phyloP scores from a whole-genome alignment of 2,797 vertebrate species.

The Champsocephalus gunnari region DNA sequence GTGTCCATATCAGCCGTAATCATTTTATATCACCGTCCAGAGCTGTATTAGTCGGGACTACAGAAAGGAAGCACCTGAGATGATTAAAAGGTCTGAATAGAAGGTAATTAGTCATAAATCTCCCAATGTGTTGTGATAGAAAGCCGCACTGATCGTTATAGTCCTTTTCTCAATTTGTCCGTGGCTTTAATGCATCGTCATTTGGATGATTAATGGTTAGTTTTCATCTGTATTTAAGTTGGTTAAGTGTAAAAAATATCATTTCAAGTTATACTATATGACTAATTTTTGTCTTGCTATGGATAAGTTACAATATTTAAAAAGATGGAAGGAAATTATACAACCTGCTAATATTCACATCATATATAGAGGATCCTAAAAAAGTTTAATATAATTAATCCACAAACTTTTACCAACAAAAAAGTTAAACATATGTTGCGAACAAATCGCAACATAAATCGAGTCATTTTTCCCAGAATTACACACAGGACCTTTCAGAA shows the following conservation, averaged over 20 bases:
- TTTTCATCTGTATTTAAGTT: conserved; percentile 31
- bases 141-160: conserved; percentile 46
- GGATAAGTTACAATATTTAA: background rate
- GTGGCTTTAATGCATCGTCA: conserved; percentile 52
- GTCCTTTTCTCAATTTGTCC: conserved; percentile 51
- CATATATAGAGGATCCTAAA: background rate
- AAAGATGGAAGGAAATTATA: conserved; percentile 3
- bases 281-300: conserved; percentile 19
- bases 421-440: background rate
- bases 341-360: background rate
- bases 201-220: conserved; percentile 53
- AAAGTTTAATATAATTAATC: background rate
- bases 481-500: conserved; percentile 8
- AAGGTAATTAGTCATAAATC: conserved; percentile 63
- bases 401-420: background rate
- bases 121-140: conserved; percentile 54
- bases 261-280: conserved; percentile 16
- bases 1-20: conserved; percentile 68
- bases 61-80: conserved; percentile 47
- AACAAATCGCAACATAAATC: background rate
- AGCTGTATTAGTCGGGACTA: conserved; percentile 55
- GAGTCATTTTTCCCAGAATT: background rate
- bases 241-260: conserved; percentile 43
- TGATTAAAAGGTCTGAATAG: conserved; percentile 65
- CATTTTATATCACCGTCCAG: conserved; percentile 55